Conservation (phyloP, 2,888 invertebrate species). For the Acanthococcus lagerstroemiae region DNA sequence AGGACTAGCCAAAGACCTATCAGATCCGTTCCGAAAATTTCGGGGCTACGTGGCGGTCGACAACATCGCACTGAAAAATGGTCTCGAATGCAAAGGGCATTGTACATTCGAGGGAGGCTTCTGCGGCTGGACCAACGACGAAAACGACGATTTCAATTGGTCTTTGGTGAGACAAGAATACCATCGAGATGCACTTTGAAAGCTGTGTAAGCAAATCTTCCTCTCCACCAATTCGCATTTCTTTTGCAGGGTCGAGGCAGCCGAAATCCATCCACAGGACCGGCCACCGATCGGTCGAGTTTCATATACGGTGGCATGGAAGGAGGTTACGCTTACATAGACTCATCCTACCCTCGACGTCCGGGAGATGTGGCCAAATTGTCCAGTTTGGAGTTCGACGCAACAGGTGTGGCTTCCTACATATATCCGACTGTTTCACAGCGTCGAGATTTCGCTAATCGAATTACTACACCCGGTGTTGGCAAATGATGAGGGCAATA, state of each 20-base stretch:
- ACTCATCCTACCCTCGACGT: conserved; percentile 47
- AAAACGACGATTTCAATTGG: conserved; percentile 51
- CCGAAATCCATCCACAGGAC: conserved; percentile 49
- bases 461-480: too few species aligned
- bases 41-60: conserved; percentile 50
- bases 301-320: conserved; percentile 46
- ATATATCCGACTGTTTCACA: too few species aligned
- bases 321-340: conserved; percentile 50
- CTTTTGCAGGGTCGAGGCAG: conserved; percentile 46
- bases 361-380: conserved; percentile 49
- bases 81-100: conserved; percentile 45
- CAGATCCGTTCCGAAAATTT: conserved; percentile 46
- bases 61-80: conserved; percentile 46
- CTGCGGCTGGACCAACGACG: conserved; percentile 50
- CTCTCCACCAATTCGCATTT: too few species aligned
- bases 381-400: conserved; percentile 46
- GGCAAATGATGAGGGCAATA: too few species aligned
- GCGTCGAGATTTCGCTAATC: too few species aligned
- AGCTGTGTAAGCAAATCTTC: too few species aligned
- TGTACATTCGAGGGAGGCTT: conserved; percentile 51
- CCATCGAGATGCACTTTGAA: too few species aligned
- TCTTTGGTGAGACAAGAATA: conserved; percentile 46
- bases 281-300: conserved; percentile 48
- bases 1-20: conserved; percentile 47
- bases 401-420: conserved; percentile 43